Base-by-base conservation (phyloP, 2,113 vertebrate species). In the Psephotus haematonotus region DNA sequence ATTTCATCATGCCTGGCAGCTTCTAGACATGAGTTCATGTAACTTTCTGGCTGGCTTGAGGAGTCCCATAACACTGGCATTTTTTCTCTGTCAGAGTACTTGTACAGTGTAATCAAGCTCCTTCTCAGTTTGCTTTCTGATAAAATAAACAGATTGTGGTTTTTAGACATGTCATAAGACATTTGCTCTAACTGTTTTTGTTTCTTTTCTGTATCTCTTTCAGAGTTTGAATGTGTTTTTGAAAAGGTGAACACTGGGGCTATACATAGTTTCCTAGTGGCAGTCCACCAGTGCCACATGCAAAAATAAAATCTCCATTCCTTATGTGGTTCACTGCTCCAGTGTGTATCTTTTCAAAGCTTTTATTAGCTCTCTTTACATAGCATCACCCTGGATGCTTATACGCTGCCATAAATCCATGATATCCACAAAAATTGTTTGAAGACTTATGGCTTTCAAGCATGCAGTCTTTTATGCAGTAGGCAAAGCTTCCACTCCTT, bases 91-190 rank as follows among this genome's bases (percentile, higher is more conserved):
- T 80, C 15, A 25, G 41, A 91, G 64, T 63, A 14, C 44, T 65
- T 31, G 11, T 24, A 64, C 20, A 63, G 10, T 35, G 29, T 78
- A 78, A 82, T 79, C 69, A 64, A 78, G 43, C 75, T 78, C 46
- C 69, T 78, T 88, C 70, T 92, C 28, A 70, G 49, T 77, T 90
- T 92, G 19, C 41, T 91, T 91, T 92, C 46, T 88, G 78, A 80
- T 85, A 88, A 92, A 81, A 87, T 64, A 76, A 92, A 62, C 31
- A 90, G 33, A 60, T 39, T n/a, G 43, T 44, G 23, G 27, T 49
- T 75, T 94, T 89, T 57, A 72, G 44, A 69, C 44, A 71, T 2
- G 2, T 29, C 65, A 4, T 33, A 69, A 59, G 44, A 29, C 17
- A 52, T 82, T 81, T 95, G 84, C 39, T 68, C 19, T 86, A 41